A percentile compares a stretch with the other conserved stretches of the same genome.
phyloP scores from a whole-genome alignment of 2,797 vertebrate genomes.

The Syngnathus rostellatus region DNA sequence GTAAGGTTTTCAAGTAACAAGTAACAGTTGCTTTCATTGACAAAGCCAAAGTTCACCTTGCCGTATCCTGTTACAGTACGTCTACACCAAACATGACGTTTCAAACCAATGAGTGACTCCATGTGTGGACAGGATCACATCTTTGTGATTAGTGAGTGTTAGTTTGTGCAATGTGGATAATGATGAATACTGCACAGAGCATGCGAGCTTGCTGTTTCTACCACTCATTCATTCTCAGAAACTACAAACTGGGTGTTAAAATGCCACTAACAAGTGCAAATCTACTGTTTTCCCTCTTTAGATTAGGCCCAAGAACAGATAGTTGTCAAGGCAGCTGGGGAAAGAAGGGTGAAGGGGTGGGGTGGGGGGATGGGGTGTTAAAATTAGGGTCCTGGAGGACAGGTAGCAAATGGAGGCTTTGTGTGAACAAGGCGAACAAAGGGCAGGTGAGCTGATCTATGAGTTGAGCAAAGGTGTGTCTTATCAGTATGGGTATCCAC shows the following conservation, averaged over 20 bases:
- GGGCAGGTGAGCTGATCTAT: constrained; percentile 47
- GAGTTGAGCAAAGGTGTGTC: constrained; percentile 33
- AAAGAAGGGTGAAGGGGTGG: constrained; percentile 15
- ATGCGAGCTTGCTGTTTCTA: not conserved
- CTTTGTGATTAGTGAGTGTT: not conserved
- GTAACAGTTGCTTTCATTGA: not conserved
- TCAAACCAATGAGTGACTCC: not conserved
- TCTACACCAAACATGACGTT: not conserved
- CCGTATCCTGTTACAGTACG: not conserved
- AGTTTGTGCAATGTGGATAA: not conserved
- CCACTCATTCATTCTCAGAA: not conserved
- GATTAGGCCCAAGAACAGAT: constrained; percentile 25
- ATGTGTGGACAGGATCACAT: not conserved
- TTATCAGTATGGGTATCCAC: constrained; percentile 36
- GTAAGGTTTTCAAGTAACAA: not conserved
- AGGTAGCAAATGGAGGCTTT: constrained; percentile 38
- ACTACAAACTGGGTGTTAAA: constrained; percentile 19
- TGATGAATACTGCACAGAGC: not conserved
- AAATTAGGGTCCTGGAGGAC: constrained; percentile 33
- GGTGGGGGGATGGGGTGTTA: constrained; percentile 6
- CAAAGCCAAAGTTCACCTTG: not conserved
- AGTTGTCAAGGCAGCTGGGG: constrained; percentile 18
- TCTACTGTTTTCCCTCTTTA: constrained; percentile 23
- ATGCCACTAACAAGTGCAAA: constrained; percentile 29
- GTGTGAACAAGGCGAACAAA: constrained; percentile 43